Evolutionary conservation across 2,797 vertebrate genomes (phyloP).

Genomic region (Avahi laniger): DNA sequence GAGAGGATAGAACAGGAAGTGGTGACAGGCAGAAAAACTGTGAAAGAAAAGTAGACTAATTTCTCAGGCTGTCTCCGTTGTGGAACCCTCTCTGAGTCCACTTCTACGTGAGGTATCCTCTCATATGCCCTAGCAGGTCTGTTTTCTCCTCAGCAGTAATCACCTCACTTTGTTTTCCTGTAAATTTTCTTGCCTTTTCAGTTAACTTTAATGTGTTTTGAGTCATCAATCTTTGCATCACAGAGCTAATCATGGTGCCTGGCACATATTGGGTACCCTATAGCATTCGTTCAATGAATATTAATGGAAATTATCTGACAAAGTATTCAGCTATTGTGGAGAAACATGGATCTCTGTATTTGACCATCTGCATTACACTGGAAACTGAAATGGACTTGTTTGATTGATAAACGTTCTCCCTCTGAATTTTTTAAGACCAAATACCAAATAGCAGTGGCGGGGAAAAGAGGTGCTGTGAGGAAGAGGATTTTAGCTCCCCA

Average conservation of each 20-base stretch:
- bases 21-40: background rate
- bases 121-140: background rate
- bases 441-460: background rate
- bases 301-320: background rate
- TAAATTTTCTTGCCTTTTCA: background rate
- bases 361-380: background rate
- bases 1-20: background rate
- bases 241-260: background rate
- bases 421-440: background rate
- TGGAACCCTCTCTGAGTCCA: background rate
- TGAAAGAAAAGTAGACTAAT: background rate
- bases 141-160: background rate
- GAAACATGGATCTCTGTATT: background rate
- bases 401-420: background rate
- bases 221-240: background rate
- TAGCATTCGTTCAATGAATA: background rate
- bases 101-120: accelerated
- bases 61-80: background rate
- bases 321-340: background rate
- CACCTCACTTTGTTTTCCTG: background rate
- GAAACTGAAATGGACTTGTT: background rate
- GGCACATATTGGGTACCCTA: background rate
- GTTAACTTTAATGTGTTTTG: background rate
- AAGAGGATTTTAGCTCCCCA: background rate
- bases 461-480: background rate